Percentiles rank a stretch among this genome's conserved stretches.
Conservation (phyloP, 1,140 invertebrate genomes). For the Papilio xuthus region DNA sequence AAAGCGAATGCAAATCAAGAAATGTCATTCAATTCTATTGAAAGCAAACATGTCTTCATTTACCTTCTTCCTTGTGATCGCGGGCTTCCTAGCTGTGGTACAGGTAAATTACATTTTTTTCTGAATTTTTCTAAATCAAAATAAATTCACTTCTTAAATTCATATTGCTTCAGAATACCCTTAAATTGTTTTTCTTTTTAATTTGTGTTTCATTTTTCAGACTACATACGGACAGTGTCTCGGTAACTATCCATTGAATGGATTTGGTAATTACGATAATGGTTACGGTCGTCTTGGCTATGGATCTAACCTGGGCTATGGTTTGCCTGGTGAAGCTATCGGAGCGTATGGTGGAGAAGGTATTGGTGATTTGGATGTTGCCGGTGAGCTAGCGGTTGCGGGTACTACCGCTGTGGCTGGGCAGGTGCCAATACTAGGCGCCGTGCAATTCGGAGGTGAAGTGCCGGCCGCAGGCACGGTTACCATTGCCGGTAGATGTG, state of each 20-base stretch:
- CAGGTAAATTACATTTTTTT: not conserved
- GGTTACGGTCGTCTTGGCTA: not conserved
- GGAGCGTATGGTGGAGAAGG: conserved; percentile 52
- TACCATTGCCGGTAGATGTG: conserved; percentile 53
- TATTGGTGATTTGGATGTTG: conserved; percentile 51
- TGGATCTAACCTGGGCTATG: not conserved
- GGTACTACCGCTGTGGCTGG: conserved; percentile 52
- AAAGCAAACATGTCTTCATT: not conserved
- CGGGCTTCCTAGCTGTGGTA: not conserved
- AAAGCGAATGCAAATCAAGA: not conserved
- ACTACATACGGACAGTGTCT: not conserved
- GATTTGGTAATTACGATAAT: not conserved
- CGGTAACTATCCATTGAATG: not conserved
- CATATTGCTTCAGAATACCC: not conserved
- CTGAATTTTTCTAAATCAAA: not conserved
- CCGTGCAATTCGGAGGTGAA: conserved; percentile 51
- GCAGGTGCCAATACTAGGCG: conserved; percentile 55
- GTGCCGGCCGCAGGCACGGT: conserved; percentile 53
- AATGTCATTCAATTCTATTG: not conserved
- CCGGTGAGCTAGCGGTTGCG: conserved; percentile 52
- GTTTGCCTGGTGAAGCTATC: not conserved
- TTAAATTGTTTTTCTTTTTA: not conserved
- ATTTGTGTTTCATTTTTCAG: not conserved
- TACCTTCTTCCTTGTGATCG: not conserved
- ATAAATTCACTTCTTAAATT: not conserved